These are phyloP conservation scores for Epinephelus moara DNA, from an alignment of 2,113 vertebrate species.

Conservation along the genomic window DNA sequence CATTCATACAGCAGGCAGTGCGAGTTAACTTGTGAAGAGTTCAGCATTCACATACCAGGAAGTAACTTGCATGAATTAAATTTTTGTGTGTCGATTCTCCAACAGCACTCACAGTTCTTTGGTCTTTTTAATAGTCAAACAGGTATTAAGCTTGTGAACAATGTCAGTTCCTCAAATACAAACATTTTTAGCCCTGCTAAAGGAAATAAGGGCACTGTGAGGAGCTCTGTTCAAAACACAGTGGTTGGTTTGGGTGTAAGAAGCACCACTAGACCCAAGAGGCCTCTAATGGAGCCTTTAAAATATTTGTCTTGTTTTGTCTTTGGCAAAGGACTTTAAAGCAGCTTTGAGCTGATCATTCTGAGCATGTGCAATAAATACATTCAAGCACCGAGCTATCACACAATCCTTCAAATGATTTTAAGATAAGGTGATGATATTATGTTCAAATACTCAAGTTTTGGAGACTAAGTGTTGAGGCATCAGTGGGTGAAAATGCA, in stretches of 20 bases:
- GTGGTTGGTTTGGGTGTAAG: not conserved
- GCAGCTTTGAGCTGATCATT: not conserved
- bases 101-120: not conserved
- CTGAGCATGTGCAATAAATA: not conserved
- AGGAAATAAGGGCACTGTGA: not conserved
- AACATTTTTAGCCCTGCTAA: not conserved
- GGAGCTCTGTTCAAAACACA: not conserved
- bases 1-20: not conserved
- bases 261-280: not conserved
- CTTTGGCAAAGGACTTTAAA: not conserved
- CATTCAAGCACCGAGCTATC: not conserved
- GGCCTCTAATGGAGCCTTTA: not conserved
- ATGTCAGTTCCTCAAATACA: too few species aligned
- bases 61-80: not conserved
- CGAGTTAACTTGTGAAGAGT: not conserved
- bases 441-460: not conserved
- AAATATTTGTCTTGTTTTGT: not conserved
- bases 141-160: not conserved
- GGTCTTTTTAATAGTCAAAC: not conserved
- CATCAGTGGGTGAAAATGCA: not conserved
- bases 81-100: not conserved
- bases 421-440: not conserved
- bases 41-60: constrained; percentile 7
- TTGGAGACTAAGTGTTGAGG: not conserved
- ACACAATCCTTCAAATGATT: not conserved